Evolutionary conservation across 2,113 vertebrate genomes (phyloP).

Genomic region (Motacilla alba): DNA sequence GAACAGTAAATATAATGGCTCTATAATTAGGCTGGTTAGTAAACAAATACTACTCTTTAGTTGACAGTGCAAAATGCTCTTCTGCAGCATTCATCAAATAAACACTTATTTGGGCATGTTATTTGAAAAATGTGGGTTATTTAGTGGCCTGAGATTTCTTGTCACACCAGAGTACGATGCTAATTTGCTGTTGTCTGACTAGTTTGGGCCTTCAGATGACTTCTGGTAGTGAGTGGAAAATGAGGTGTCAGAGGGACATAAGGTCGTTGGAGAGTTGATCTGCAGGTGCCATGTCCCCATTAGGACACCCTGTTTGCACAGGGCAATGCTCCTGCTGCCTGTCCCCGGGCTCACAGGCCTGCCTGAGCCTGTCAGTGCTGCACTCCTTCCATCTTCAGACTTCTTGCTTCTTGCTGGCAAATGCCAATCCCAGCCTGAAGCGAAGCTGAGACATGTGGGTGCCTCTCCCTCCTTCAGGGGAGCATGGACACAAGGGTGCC

Average conservation of each 20-base stretch:
- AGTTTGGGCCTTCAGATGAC: not conserved
- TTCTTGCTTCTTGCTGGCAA: not conserved
- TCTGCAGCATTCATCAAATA: conserved; percentile 59
- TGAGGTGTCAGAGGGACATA: not conserved
- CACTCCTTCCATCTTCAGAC: not conserved
- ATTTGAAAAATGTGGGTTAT: conserved; percentile 46
- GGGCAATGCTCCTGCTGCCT: not conserved
- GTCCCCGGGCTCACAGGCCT: not conserved
- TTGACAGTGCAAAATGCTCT: conserved; percentile 56
- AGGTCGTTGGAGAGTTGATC: not conserved
- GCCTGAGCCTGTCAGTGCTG: not conserved
- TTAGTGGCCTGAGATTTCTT: conserved; percentile 6
- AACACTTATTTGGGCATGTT: conserved; percentile 53
- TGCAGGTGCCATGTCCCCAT: fast-evolving
- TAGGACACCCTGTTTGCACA: not conserved
- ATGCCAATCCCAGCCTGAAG: not conserved
- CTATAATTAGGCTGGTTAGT: conserved; percentile 68
- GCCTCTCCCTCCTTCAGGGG: not conserved
- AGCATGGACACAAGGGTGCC: not conserved
- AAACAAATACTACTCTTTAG: conserved; percentile 63
- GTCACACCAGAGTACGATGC: not conserved
- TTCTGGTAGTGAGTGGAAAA: not conserved
- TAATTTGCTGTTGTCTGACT: not conserved
- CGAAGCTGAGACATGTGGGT: fast-evolving
- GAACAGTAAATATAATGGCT: conserved; percentile 51